Percentiles rank a stretch among this genome's conserved stretches.
These are phyloP conservation scores for Nycticorax nycticorax DNA, from an alignment of 2,113 vertebrate species.

Conservation along the genomic window DNA sequence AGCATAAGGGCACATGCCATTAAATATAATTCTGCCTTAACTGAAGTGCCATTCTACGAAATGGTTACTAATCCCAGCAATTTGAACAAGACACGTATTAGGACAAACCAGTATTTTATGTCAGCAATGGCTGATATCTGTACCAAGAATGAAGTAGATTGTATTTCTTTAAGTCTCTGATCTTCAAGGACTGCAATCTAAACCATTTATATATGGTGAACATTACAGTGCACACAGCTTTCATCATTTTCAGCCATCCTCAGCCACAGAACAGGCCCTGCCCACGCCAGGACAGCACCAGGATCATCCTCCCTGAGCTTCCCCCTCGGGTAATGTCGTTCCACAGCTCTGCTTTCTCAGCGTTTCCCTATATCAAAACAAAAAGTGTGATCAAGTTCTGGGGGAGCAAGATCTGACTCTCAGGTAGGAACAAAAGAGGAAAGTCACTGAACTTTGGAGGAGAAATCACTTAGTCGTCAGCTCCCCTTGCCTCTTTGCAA, in stretches of 20 bases:
- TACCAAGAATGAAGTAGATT: background rate
- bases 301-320: background rate
- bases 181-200: background rate
- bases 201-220: background rate
- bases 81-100: background rate
- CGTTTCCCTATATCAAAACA: background rate
- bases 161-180: background rate
- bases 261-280: background rate
- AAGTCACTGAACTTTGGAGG: background rate
- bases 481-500: background rate
- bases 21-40: background rate
- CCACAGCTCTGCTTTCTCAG: background rate
- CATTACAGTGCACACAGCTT: background rate
- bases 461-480: background rate
- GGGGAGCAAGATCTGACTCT: background rate
- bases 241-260: background rate
- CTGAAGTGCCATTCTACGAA: background rate
- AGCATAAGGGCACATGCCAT: background rate
- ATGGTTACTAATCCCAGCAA: background rate
- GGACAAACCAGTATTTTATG: conserved; percentile 10
- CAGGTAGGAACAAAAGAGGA: background rate
- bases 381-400: background rate
- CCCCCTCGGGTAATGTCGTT: background rate
- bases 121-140: background rate
- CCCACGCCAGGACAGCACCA: background rate